phyloP scores from a whole-genome alignment of 1,140 invertebrate genomes.

The Lepidurus couesii region DNA sequence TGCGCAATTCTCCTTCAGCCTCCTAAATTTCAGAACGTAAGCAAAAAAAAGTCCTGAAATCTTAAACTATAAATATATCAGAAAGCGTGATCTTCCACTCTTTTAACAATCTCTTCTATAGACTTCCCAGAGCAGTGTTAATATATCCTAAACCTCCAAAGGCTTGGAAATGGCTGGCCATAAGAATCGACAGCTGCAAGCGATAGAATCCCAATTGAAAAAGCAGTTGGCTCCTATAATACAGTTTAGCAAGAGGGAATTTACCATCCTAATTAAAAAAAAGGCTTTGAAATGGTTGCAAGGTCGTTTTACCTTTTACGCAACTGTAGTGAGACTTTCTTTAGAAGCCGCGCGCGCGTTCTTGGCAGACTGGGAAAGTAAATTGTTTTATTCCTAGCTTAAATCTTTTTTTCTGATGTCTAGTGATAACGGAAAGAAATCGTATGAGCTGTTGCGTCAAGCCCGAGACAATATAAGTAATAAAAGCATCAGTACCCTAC shows the following conservation, averaged over 20 bases:
- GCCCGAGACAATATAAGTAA: too few relatives aligned
- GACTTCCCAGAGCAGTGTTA: too few relatives aligned
- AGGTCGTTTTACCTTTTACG: not conserved
- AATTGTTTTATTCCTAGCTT: too few relatives aligned
- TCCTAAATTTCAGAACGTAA: not conserved
- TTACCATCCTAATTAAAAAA: not conserved
- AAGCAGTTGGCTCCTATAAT: not conserved
- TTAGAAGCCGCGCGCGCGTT: too few relatives aligned
- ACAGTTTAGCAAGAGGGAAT: not conserved
- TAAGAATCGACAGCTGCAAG: not conserved
- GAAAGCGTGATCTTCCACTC: not conserved
- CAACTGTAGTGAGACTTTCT: too few relatives aligned
- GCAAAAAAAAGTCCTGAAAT: not conserved
- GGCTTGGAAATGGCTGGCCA: not conserved
- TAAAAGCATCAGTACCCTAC: too few relatives aligned
- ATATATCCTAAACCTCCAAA: not conserved
- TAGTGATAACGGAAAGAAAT: too few relatives aligned
- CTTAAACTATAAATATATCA: not conserved
- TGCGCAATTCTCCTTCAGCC: not conserved
- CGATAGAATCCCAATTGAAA: not conserved
- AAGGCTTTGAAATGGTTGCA: not conserved
- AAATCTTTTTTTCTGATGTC: too few relatives aligned
- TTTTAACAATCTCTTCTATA: not conserved
- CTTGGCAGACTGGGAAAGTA: too few relatives aligned
- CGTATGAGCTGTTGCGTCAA: too few relatives aligned